Evolutionary conservation across 1,140 invertebrate species (phyloP).

Genomic region (Steinernema feltiae): DNA sequence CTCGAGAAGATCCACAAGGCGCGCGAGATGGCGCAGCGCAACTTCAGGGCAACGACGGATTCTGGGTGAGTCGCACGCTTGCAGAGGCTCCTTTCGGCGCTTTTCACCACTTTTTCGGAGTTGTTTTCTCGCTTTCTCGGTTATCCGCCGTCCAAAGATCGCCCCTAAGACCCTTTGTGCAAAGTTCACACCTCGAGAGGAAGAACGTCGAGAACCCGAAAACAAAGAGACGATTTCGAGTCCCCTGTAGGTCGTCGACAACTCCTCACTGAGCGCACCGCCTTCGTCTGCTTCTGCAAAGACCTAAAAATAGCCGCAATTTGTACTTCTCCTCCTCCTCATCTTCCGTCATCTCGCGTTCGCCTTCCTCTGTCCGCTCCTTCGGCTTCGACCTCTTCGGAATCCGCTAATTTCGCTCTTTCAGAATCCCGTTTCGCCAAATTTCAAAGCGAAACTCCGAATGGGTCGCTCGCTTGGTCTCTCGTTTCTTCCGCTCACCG

Average conservation of each 20-base stretch:
- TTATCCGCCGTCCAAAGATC: too few relatives aligned
- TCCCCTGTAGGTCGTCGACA: too few relatives aligned
- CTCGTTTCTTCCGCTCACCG: constrained; percentile 10
- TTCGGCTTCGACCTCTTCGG: not conserved
- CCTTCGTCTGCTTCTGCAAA: too few relatives aligned
- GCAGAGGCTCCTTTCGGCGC: not conserved
- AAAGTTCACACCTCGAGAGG: too few relatives aligned
- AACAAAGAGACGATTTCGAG: too few relatives aligned
- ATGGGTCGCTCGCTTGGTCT: constrained; percentile 10
- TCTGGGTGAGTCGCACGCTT: constrained; percentile 19
- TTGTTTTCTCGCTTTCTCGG: too few relatives aligned
- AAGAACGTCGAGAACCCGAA: too few relatives aligned
- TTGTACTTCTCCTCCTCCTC: not conserved
- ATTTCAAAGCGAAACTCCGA: constrained; percentile 11
- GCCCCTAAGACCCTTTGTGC: too few relatives aligned
- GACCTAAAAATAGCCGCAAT: not conserved
- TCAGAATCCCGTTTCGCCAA: constrained; percentile 5
- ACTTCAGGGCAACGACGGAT: constrained; percentile 2
- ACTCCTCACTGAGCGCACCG: too few relatives aligned
- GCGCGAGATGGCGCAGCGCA: constrained; percentile 24
- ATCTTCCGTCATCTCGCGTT: not conserved
- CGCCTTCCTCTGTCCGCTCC: not conserved
- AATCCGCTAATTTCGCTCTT: not conserved
- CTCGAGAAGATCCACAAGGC: constrained; percentile 42
- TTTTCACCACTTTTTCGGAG: too few relatives aligned